Percentiles rank a stretch among this genome's conserved stretches.
Evolutionary conservation across 2,888 invertebrate species (phyloP).

Genomic region (Apamea anceps): DNA sequence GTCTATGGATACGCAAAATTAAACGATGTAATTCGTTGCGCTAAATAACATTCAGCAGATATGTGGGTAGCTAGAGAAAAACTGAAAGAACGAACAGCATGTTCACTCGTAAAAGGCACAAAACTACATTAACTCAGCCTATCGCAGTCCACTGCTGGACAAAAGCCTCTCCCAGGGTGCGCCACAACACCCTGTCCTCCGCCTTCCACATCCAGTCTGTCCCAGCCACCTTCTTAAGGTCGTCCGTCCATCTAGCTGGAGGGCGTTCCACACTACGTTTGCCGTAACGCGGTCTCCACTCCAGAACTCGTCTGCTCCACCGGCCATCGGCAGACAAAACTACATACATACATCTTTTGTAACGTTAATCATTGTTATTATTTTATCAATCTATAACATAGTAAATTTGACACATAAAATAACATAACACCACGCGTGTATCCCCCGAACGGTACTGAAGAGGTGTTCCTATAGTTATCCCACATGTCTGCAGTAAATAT

Average conservation of each 20-base stretch:
- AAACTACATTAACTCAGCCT: too few species aligned
- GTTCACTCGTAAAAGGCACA: neutral
- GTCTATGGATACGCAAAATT: constrained; percentile 33
- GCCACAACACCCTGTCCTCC: too few species aligned
- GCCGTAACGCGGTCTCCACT: too few species aligned
- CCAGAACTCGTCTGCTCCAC: too few species aligned
- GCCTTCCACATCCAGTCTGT: too few species aligned
- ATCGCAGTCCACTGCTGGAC: too few species aligned
- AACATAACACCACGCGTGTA: neutral
- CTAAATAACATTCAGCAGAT: neutral
- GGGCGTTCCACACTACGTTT: neutral
- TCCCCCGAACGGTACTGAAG: too few species aligned
- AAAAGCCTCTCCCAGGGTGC: too few species aligned
- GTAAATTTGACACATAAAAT: neutral
- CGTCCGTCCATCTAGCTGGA: too few species aligned
- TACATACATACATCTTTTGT: neutral
- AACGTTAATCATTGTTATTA: neutral
- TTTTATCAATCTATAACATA: neutral
- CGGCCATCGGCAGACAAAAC: too few species aligned
- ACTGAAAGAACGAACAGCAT: neutral
- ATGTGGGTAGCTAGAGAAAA: neutral
- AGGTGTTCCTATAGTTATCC: too few species aligned
- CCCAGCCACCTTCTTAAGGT: too few species aligned
- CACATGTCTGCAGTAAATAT: neutral
- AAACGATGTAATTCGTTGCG: constrained; percentile 5